These are phyloP conservation scores for Ciconia stormi DNA, from an alignment of 2,113 vertebrate species.

Conservation along the genomic window DNA sequence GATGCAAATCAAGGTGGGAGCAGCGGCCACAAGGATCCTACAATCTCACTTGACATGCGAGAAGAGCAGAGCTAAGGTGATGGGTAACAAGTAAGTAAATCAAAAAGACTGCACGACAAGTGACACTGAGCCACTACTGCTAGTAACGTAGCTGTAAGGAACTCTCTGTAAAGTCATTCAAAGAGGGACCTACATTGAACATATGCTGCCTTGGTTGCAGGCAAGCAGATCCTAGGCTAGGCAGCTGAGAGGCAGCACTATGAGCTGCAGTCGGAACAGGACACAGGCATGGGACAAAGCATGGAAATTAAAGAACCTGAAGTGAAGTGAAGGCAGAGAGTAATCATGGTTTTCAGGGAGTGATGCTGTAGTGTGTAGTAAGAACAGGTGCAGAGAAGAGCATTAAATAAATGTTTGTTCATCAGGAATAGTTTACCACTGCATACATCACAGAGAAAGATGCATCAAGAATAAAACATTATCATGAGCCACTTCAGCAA, in stretches of 20 bases:
- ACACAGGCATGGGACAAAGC: not conserved
- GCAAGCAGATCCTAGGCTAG: accelerated
- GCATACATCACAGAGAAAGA: not conserved
- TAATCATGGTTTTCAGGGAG: not conserved
- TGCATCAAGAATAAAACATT: not conserved
- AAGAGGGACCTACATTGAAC: not conserved
- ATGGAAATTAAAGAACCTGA: not conserved
- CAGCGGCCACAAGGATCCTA: not conserved
- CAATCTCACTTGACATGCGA: accelerated
- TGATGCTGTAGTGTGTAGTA: not conserved
- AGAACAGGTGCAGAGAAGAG: not conserved
- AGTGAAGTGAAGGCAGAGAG: not conserved
- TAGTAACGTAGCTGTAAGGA: not conserved
- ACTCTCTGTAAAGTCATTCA: not conserved
- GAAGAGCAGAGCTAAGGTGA: not conserved
- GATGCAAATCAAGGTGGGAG: not conserved
- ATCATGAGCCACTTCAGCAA: not conserved
- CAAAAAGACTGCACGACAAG: not conserved
- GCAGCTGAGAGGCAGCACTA: not conserved
- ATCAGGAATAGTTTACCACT: not conserved
- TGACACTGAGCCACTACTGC: not conserved
- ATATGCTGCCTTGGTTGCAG: not conserved
- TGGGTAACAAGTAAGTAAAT: not conserved
- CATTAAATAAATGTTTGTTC: not conserved
- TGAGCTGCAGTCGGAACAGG: not conserved